These are phyloP conservation scores for Gymnopithys bicolor DNA, from an alignment of 2,797 vertebrate species.

Conservation along the genomic window DNA sequence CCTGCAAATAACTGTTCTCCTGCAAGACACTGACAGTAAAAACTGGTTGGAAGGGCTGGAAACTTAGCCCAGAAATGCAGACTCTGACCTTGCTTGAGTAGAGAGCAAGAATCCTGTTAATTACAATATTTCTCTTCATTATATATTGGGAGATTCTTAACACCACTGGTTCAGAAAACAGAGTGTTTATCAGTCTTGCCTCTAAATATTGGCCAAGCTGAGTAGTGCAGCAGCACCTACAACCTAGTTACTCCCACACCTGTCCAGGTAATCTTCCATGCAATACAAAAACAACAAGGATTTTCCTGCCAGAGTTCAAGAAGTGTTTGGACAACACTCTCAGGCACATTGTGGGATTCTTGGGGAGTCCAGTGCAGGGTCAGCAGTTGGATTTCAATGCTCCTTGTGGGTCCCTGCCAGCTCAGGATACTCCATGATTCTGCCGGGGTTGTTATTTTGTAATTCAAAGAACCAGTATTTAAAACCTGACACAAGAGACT, in stretches of 20 bases:
- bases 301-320: neutral
- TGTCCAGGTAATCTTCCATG: neutral
- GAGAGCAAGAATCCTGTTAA: neutral
- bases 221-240: neutral
- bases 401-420: neutral
- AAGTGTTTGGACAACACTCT: rapidly evolving
- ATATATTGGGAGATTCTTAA: neutral
- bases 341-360: neutral
- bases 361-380: neutral
- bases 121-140: neutral
- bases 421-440: neutral
- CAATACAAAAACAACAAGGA: neutral
- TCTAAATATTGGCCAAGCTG: neutral
- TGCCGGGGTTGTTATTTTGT: neutral
- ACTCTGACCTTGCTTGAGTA: neutral
- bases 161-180: neutral
- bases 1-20: neutral
- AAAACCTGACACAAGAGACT: neutral
- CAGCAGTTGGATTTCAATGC: neutral
- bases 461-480: neutral
- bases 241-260: neutral
- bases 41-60: neutral
- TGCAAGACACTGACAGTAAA: neutral
- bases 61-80: neutral
- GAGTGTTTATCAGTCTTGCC: neutral